These are phyloP conservation scores for Percopsis transmontana DNA, from an alignment of 2,113 vertebrate species.

Conservation along the genomic window DNA sequence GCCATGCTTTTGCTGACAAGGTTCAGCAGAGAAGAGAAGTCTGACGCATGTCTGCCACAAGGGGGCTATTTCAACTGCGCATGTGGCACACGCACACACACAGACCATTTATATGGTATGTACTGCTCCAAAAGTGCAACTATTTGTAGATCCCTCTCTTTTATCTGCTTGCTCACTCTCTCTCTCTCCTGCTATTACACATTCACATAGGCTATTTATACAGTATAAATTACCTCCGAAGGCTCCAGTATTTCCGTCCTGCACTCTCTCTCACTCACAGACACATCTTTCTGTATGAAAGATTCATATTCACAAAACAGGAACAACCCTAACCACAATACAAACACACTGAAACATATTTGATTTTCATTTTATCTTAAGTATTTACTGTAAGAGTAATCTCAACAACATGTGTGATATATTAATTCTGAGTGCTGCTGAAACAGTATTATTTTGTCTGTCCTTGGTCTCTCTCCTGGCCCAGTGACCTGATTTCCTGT, in stretches of 20 bases:
- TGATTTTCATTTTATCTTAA: conserved; percentile 47
- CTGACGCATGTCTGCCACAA: conserved; percentile 64
- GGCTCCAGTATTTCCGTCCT: conserved; percentile 30
- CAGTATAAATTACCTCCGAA: conserved; percentile 15
- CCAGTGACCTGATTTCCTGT: conserved; percentile 65
- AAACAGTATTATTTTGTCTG: conserved; percentile 65
- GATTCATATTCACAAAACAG: conserved; percentile 31
- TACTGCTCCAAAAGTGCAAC: not conserved
- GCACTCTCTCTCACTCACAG: not conserved
- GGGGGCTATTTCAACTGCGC: conserved; percentile 44
- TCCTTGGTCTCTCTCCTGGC: conserved; percentile 24
- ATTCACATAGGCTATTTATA: no score
- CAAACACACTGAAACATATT: conserved; percentile 34
- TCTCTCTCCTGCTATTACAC: no score
- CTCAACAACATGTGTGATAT: conserved; percentile 19
- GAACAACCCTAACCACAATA: conserved; percentile 29
- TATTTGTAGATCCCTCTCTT: no score
- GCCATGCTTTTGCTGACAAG: conserved; percentile 35
- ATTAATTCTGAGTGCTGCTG: conserved; percentile 9
- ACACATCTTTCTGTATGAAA: conserved; percentile 26
- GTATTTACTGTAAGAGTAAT: conserved; percentile 47
- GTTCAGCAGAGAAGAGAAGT: not conserved
- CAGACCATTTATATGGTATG: not conserved
- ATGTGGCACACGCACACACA: not conserved
- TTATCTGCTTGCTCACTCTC: no score